Evolutionary conservation across 2,113 vertebrate species (phyloP).

Genomic region (Cheilinus undulatus): DNA sequence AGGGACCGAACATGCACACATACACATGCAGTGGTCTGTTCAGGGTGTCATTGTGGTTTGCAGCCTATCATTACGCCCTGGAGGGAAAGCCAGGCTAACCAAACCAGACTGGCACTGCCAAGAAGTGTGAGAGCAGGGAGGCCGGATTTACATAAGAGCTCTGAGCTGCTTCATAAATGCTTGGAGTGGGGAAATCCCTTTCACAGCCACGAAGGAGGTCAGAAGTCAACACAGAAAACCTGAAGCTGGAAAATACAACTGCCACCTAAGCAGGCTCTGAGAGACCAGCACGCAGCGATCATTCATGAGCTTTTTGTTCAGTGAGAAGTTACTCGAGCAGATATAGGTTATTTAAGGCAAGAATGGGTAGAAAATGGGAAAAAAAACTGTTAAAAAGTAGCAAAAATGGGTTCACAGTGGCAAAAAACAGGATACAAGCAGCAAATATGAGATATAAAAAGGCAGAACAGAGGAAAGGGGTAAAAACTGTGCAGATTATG

Average conservation of each 20-base stretch:
- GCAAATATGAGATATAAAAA: too few relatives aligned
- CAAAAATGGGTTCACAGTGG: too few relatives aligned
- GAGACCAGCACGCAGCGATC: not conserved
- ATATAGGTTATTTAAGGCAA: too few relatives aligned
- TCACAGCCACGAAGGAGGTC: constrained; percentile 4
- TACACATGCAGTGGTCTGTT: constrained; percentile 54
- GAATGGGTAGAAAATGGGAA: too few relatives aligned
- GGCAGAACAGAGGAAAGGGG: too few relatives aligned
- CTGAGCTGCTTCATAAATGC: constrained; percentile 27
- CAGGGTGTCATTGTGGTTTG: constrained; percentile 74
- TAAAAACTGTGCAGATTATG: too few relatives aligned
- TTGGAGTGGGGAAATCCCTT: constrained; percentile 48
- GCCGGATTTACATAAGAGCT: constrained; percentile 61
- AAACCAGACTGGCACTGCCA: constrained; percentile 67
- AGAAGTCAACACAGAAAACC: constrained; percentile 10
- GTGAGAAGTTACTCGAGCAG: too few relatives aligned
- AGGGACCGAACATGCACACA: constrained; percentile 20
- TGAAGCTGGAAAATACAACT: constrained; percentile 4
- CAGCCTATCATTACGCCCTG: constrained; percentile 73
- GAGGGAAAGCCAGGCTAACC: constrained; percentile 64
- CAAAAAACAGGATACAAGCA: too few relatives aligned
- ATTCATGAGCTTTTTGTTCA: not conserved
- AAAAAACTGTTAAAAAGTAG: too few relatives aligned
- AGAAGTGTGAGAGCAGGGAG: constrained; percentile 34
- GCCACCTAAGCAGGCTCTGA: not conserved